Evolutionary conservation across 2,113 vertebrate genomes (phyloP).

Genomic region (Thomomys bottae): DNA sequence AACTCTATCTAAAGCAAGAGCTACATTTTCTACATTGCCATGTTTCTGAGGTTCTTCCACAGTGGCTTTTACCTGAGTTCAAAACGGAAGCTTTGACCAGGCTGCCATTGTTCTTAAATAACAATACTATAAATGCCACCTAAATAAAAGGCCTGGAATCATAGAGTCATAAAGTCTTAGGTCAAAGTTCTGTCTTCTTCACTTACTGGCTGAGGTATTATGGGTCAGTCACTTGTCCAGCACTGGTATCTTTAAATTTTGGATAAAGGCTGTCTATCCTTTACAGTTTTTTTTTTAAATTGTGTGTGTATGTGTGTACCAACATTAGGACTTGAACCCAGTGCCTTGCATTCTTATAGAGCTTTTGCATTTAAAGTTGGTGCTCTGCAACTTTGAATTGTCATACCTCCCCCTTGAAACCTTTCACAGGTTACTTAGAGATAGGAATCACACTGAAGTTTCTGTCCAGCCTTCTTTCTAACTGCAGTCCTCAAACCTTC

Average conservation of each 20-base stretch:
- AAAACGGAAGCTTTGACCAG: neutral
- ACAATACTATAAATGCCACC: neutral
- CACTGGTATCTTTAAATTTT: neutral
- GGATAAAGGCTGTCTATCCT: neutral
- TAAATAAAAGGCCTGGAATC: neutral
- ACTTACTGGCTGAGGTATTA: neutral
- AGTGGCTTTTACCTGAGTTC: neutral
- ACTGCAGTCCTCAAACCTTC: too few species aligned
- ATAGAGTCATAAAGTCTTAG: neutral
- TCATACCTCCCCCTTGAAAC: too few species aligned
- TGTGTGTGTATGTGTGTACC: too few species aligned
- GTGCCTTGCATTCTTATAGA: too few species aligned
- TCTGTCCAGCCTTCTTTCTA: too few species aligned
- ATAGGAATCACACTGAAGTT: too few species aligned
- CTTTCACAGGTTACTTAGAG: too few species aligned
- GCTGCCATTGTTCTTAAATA: neutral
- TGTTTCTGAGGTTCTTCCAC: neutral
- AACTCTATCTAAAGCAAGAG: neutral
- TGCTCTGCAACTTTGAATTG: too few species aligned
- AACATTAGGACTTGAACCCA: too few species aligned
- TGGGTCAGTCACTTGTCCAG: neutral
- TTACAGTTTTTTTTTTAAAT: neutral
- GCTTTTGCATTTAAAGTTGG: too few species aligned
- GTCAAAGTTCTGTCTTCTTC: neutral
- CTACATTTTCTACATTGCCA: neutral